Evolutionary conservation across 1,140 invertebrate genomes (phyloP), one percentile per base, ranked within the genome.

Genomic region (Heterodera schachtii): DNA sequence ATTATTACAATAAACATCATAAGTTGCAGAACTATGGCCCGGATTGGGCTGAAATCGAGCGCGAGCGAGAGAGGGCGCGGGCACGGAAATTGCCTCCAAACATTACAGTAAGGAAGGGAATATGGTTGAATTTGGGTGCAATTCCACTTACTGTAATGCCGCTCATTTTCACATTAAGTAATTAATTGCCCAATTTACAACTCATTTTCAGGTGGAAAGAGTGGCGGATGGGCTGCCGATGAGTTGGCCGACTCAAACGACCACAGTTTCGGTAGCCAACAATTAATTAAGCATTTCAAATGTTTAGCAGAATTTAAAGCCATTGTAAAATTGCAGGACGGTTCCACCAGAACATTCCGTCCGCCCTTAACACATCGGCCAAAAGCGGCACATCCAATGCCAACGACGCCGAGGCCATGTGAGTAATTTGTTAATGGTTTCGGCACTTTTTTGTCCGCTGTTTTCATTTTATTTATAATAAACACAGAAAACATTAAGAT

Each of bases 21-120:
- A 31, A 4, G 3, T 43, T 81, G 44, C 43, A 82, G 82, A 73
- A 80, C 47, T 83, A 78, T 21, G 82, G 82, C 2, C 82, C 82
- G 2, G 69, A 83, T 46, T 83, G 82, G 82, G 60, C 78, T 8
- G 78, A 73, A 46, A 78, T 47, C 3, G 76, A 43, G 47, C 21
- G 47, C 19, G 64, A 69, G 7, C 52, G 43, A 41, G 76, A 78
- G 44, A 9, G 60, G 64, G 8, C 66, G 19, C 64, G 47, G 31
- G n/a, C 64, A 43, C 47, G 43, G 8, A 78, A 66, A n/a, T 43
- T 41, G n/a, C 76, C 21, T n/a, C 31, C 69, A 44, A 19, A 49
- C n/a, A 49, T 64, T 6, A 78, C 64, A 3, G 64, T 78, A 69
- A 46, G 21, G 43, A 16, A 69, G 67, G 31, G 44, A 11, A n/a